phyloP scores from a whole-genome alignment of 2,888 invertebrate genomes.

The Leptothorax acervorum region DNA sequence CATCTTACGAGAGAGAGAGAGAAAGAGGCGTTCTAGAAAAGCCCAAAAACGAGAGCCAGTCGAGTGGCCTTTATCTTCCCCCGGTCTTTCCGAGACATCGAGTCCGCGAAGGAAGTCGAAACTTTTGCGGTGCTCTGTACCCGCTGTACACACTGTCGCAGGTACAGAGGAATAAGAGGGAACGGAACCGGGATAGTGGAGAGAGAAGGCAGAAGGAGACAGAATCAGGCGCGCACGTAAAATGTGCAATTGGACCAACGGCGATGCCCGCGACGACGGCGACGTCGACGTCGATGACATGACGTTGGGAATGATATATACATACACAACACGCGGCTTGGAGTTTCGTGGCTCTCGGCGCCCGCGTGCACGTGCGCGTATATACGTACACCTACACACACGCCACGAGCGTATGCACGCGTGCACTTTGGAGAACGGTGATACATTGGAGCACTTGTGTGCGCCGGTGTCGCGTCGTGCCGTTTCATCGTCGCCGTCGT shows the following conservation, averaged over 20 bases:
- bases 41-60: background rate
- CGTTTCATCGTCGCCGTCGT: slow-evolving; percentile 15
- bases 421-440: slow-evolving; percentile 53
- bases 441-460: slow-evolving; percentile 59
- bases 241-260: slow-evolving; percentile 62
- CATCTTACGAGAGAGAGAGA: background rate
- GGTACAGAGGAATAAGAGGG: slow-evolving; percentile 42
- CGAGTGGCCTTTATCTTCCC: slow-evolving; percentile 2
- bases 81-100: slow-evolving; percentile 28
- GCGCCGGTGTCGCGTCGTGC: slow-evolving; percentile 57
- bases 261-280: slow-evolving; percentile 25
- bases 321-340: slow-evolving; percentile 24
- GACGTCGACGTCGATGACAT: slow-evolving; percentile 29
- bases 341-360: slow-evolving; percentile 55
- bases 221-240: slow-evolving; percentile 46
- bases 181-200: slow-evolving; percentile 5
- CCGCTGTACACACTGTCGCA: slow-evolving; percentile 33
- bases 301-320: slow-evolving; percentile 34
- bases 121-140: slow-evolving; percentile 53
- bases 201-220: slow-evolving; percentile 11
- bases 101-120: slow-evolving; percentile 41
- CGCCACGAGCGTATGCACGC: slow-evolving; percentile 20
- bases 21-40: background rate
- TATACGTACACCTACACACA: background rate
- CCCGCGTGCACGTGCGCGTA: slow-evolving; percentile 20